Base-by-base conservation (phyloP, 1,140 invertebrate species). In the Meloidogyne floridensis region DNA sequence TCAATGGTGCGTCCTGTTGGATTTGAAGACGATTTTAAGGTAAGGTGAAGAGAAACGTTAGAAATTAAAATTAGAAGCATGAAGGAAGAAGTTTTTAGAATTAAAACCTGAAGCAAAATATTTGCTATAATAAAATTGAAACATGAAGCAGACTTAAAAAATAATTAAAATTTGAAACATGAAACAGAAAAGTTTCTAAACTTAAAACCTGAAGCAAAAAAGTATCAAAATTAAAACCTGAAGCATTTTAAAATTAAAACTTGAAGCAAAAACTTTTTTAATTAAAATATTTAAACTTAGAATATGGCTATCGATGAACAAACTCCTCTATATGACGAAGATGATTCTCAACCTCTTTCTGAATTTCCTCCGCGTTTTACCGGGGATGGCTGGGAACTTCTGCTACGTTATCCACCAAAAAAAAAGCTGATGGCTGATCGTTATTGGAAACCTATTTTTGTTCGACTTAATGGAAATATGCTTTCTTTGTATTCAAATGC, bases 381-480 rank as follows among this genome's bases (percentile, higher is more conserved):
- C 65, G 95, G 93, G 0, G 93, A 95, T n/a, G 95, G 95, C 32
- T 99, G 96, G 96, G 96, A 98, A 89, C 95, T 99, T 93, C 94
- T 97, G 82, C 91, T 99, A 51, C 92, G 88, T 32, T 85, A 89
- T 84, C 88, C 88, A 13, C 78, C 87, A 7, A 89, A 89, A 80
- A 99, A 99, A 92, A 98, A 97, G 91, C 95, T 99, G 80, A 98
- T 97, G 0, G 95, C 95, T 6, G 95, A 90, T 86, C 92, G 96
- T 82, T 99, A 95, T 90, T 99, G 97, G 97, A 99, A 99, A 91
- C 97, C 97, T 90, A 94, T 98, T 65, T 96, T 94, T 89, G 94
- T 98, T 0, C 93, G 93, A 32, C 86, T 98, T 42, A 93, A 93
- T 1, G 95, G 96, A 86, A 94, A 93, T 86, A 94, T 95, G 0